Percentiles rank a stretch among this genome's conserved stretches.
These are phyloP conservation scores for Arvicanthis niloticus DNA, from an alignment of 2,113 vertebrate species.

Conservation along the genomic window DNA sequence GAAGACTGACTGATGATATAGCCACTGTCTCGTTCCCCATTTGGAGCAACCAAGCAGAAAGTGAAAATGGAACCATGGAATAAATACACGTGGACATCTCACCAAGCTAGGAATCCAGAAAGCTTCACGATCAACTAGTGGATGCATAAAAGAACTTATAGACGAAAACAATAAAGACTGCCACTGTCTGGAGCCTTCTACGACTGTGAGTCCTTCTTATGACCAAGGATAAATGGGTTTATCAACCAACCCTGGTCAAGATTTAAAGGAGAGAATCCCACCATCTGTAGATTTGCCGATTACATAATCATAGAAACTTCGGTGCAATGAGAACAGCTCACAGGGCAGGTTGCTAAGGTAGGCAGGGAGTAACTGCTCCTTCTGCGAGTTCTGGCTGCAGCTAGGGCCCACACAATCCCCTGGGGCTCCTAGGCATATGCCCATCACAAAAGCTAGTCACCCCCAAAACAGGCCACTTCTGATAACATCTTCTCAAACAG, in stretches of 20 bases:
- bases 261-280: conserved; percentile 1
- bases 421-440: neutral
- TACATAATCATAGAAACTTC: neutral
- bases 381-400: neutral
- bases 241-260: conserved; percentile 14
- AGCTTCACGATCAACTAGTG: neutral
- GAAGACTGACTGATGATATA: neutral
- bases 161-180: neutral
- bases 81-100: neutral
- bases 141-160: neutral
- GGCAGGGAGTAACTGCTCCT: too few relatives aligned
- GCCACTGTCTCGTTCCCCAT: neutral
- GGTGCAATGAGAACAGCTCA: neutral
- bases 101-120: neutral
- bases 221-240: neutral
- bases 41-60: neutral
- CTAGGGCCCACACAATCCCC: neutral
- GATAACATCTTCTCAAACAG: neutral
- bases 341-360: neutral
- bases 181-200: neutral
- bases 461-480: neutral
- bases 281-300: neutral
- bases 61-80: neutral
- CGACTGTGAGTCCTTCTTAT: neutral
- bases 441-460: neutral